phyloP scores from a whole-genome alignment of 2,888 invertebrate genomes.

The Plutella xylostella region DNA sequence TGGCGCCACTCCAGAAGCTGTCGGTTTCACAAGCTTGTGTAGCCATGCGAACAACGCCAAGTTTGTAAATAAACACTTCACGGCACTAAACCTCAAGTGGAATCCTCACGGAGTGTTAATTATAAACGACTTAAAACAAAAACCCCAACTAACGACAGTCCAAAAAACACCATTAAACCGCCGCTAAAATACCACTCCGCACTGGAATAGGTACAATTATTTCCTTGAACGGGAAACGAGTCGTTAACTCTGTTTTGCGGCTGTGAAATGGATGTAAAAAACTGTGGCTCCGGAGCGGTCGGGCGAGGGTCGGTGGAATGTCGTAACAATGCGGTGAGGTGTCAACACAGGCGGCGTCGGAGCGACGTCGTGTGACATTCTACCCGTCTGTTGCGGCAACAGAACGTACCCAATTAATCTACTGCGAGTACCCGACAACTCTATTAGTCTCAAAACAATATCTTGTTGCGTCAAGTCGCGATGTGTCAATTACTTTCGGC shows the following conservation, averaged over 20 bases:
- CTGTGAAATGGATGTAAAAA: slow-evolving; percentile 5
- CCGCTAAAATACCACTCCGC: not conserved
- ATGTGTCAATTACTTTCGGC: not conserved
- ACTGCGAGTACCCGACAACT: too few relatives aligned
- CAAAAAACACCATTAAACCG: not conserved
- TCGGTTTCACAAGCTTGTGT: too few relatives aligned
- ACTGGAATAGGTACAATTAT: slow-evolving; percentile 1
- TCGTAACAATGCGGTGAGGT: slow-evolving; percentile 13
- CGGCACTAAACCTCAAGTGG: too few relatives aligned
- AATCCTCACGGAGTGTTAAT: too few relatives aligned
- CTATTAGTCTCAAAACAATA: too few relatives aligned
- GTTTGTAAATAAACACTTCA: too few relatives aligned
- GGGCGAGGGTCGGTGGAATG: slow-evolving; percentile 8
- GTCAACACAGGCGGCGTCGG: slow-evolving; percentile 6
- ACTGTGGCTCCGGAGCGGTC: not conserved
- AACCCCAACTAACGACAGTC: not conserved
- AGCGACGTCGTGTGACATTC: too few relatives aligned
- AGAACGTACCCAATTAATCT: too few relatives aligned
- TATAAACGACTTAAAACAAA: not conserved
- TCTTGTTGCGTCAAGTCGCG: slow-evolving; percentile 13
- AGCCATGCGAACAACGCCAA: too few relatives aligned
- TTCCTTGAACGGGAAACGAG: slow-evolving; percentile 21
- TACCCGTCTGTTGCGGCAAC: too few relatives aligned
- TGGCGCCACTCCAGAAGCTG: too few relatives aligned
- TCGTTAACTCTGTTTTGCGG: slow-evolving; percentile 7